Base-by-base conservation (phyloP, 2,888 invertebrate genomes). In the Cyrtodaria siliqua region DNA sequence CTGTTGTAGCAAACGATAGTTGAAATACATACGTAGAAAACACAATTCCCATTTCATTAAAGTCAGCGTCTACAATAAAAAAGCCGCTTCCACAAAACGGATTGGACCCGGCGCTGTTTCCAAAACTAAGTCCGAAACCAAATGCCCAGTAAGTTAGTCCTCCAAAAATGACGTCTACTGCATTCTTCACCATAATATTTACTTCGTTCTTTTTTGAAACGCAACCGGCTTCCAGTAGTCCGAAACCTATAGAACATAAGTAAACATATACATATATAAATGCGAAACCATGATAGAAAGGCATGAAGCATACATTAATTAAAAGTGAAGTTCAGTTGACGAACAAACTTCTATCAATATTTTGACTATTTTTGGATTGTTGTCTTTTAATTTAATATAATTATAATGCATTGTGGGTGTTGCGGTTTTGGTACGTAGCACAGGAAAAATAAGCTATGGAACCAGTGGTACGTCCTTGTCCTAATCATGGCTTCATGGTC, bases 111-210 rank as follows among this genome's bases (percentile, higher is more conserved):
- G 82, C 66, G n/a, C 81, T 83, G 29, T 79, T 75, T 14, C 90
- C 98, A 90, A 97, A 98, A 3, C 97, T 97, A 93, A 98, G 94
- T 0, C 97, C 98, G 92, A 96, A 98, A 0, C 98, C 98, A 91
- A 98, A 97, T 40, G 97, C 95, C 98, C 98, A 99, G 76, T 87
- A 90, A 0, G 87, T 82, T 12, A 88, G 52, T 0, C 90, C 90
- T 1, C 90, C 90, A 52, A 88, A 89, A 8, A 90, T 84, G 6
- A 90, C 89, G 57, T 90, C 90, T 0, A 87, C 85, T 0, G 88
- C 88, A 57, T 90, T 90, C 69, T 90, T 90, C 20, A 90, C 84
- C 90, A 90, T 98, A 71, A 99, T 98, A 92, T 98, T 98, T 0
- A 97, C 97, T 94, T 98, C 98, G 91, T 98, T 98, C 93, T 98